Conservation (phyloP, 2,888 invertebrate species). For the Drosophila greeni region DNA sequence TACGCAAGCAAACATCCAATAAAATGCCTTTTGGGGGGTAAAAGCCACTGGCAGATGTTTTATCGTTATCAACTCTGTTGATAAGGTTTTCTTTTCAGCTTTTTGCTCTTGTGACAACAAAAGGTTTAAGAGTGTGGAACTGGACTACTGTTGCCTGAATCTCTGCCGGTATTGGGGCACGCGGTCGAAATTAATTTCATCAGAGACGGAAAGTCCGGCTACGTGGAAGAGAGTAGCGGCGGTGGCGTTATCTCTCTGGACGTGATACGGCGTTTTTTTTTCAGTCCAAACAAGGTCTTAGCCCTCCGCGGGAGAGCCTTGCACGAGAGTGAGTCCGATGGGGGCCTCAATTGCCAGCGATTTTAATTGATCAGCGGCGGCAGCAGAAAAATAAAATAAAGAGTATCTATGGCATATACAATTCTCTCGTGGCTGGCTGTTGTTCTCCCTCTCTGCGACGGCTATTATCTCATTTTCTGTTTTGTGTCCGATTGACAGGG, state of each 20-base stretch:
- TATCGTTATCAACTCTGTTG: conserved; percentile 16
- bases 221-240: conserved; percentile 1
- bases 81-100: not conserved
- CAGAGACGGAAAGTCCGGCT: conserved; percentile 23
- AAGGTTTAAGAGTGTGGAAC: conserved; percentile 20
- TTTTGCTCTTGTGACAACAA: conserved; percentile 30
- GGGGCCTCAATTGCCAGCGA: not conserved
- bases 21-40: not conserved
- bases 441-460: not conserved
- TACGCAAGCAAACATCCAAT: conserved; percentile 10
- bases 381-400: conserved; percentile 2
- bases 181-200: conserved; percentile 23
- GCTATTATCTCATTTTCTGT: conserved; percentile 20
- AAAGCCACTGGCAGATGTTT: not conserved
- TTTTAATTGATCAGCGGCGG: conserved; percentile 17
- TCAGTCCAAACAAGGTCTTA: conserved; percentile 6
- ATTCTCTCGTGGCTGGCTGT: not conserved
- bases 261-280: conserved; percentile 1
- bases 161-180: conserved; percentile 1
- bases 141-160: not conserved
- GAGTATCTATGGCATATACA: conserved; percentile 14
- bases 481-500: conserved; percentile 19
- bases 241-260: conserved; percentile 2
- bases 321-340: conserved; percentile 5
- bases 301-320: conserved; percentile 1